phyloP scores from a whole-genome alignment of 2,888 invertebrate genomes.

The Eupithecia insigniata region DNA sequence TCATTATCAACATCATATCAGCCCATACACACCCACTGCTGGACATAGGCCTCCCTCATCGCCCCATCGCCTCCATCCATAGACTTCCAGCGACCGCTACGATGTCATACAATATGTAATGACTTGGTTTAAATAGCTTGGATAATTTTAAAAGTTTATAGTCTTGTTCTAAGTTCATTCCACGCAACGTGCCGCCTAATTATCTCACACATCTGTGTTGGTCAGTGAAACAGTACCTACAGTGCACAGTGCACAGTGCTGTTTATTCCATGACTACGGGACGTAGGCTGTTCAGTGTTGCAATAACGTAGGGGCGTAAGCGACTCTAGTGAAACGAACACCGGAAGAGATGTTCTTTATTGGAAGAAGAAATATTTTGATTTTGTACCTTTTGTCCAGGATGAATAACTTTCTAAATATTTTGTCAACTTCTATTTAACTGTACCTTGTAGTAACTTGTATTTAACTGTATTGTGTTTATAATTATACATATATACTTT shows the following conservation, averaged over 20 bases:
- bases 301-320: slow-evolving; percentile 70
- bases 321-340: slow-evolving; percentile 71
- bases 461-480: no score
- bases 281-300: slow-evolving; percentile 61
- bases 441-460: no score
- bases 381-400: slow-evolving; percentile 45
- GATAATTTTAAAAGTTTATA: neutral
- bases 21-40: no score
- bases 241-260: neutral
- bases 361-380: slow-evolving; percentile 56
- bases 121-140: no score
- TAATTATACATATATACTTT: no score
- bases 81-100: no score
- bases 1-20: no score
- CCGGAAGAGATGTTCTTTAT: slow-evolving; percentile 59
- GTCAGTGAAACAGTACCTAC: neutral
- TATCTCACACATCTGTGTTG: neutral
- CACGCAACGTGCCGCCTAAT: neutral
- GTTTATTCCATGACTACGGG: neutral
- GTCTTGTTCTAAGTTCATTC: no score
- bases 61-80: no score
- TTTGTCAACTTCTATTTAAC: neutral
- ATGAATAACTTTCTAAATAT: neutral
- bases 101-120: no score
- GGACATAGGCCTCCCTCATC: no score